phyloP scores from a whole-genome alignment of 2,797 vertebrate species.

The Molossus alvarezi region DNA sequence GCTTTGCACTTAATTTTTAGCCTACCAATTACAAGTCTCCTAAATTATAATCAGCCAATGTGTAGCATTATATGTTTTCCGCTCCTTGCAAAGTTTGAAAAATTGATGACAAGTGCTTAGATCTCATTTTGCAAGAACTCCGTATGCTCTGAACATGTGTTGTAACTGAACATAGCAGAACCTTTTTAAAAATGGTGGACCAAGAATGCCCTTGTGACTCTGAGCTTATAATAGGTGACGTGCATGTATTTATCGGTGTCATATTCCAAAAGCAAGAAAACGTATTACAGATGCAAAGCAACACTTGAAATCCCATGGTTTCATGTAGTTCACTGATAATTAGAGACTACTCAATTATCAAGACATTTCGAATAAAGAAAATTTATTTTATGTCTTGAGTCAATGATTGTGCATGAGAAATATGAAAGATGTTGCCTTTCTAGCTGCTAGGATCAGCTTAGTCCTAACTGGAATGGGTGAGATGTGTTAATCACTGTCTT shows the following conservation, averaged over 20 bases:
- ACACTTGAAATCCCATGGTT: neutral
- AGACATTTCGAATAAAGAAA: slow-evolving; percentile 10
- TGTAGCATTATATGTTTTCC: slow-evolving; percentile 37
- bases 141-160: neutral
- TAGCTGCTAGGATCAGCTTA: neutral
- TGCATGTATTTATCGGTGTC: neutral
- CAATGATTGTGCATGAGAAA: slow-evolving; percentile 33
- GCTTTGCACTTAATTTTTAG: neutral
- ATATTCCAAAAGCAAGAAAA: slow-evolving; percentile 7
- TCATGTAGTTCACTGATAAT: slow-evolving; percentile 56
- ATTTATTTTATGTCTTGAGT: slow-evolving; percentile 6
- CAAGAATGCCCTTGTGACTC: neutral
- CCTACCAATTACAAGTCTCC: neutral
- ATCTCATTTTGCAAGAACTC: neutral
- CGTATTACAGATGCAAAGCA: neutral
- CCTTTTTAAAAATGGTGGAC: slow-evolving; percentile 24
- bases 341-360: neutral
- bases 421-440: neutral
- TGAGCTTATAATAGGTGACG: neutral
- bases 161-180: neutral
- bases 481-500: slow-evolving; percentile 27
- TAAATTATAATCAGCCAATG: slow-evolving; percentile 38
- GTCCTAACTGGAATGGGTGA: neutral
- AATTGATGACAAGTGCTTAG: neutral
- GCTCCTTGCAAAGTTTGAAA: slow-evolving; percentile 23